Percentiles rank a stretch among this genome's conserved stretches.
These are phyloP conservation scores for Nixonia krombeini DNA, from an alignment of 1,140 invertebrate species.

Conservation along the genomic window DNA sequence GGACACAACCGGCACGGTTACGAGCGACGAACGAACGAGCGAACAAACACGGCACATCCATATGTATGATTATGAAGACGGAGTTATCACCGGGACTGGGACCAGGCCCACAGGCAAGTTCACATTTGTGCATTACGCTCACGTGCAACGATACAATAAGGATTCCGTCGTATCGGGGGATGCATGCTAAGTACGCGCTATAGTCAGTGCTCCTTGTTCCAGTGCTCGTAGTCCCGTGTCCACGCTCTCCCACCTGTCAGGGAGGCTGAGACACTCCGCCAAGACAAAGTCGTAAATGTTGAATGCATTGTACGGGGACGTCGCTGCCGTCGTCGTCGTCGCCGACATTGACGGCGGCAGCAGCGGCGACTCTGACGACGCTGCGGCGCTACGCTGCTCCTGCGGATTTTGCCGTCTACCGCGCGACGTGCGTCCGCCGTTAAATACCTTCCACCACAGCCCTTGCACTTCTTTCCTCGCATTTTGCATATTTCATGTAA, in stretches of 20 bases:
- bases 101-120: constrained; percentile 61
- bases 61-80: constrained; percentile 69
- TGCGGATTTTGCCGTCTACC: too few relatives aligned
- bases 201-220: constrained; percentile 41
- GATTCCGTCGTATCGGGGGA: constrained; percentile 70
- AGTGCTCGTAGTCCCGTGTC: constrained; percentile 19
- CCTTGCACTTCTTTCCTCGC: too few relatives aligned
- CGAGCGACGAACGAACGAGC: constrained; percentile 25
- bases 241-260: too few relatives aligned
- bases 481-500: too few relatives aligned
- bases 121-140: constrained; percentile 70
- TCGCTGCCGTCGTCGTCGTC: too few relatives aligned
- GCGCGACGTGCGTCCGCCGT: too few relatives aligned
- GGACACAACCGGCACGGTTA: constrained; percentile 41
- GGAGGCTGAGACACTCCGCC: too few relatives aligned
- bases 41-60: constrained; percentile 56
- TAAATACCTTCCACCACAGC: too few relatives aligned
- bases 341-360: too few relatives aligned
- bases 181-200: constrained; percentile 67
- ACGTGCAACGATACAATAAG: constrained; percentile 73
- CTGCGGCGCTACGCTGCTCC: too few relatives aligned
- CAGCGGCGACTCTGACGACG: too few relatives aligned
- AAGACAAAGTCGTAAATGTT: constrained; percentile 25
- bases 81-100: constrained; percentile 64
- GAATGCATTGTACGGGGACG: constrained; percentile 36